Conservation (phyloP, 2,113 vertebrate genomes). For the Tyrannus savana region DNA sequence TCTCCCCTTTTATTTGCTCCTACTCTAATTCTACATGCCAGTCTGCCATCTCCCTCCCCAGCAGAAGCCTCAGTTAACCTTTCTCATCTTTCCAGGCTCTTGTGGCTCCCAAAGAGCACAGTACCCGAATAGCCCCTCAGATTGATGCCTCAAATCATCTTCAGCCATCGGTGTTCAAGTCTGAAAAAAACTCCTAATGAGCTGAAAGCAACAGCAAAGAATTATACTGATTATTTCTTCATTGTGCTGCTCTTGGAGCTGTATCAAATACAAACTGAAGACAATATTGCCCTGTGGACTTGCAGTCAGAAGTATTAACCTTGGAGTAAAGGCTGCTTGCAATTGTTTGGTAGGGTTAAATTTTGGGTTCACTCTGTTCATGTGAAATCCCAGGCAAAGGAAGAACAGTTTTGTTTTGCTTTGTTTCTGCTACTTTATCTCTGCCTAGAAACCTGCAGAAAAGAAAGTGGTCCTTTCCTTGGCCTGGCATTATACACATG, state of each 20-base stretch:
- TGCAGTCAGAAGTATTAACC: background rate
- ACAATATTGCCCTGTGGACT: background rate
- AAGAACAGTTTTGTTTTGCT: background rate
- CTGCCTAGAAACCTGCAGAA: background rate
- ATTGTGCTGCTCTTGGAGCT: background rate
- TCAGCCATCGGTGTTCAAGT: background rate
- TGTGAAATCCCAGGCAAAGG: background rate
- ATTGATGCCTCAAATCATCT: background rate
- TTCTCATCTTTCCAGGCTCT: background rate
- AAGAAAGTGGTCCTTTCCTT: background rate
- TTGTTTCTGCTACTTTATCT: background rate
- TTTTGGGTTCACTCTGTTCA: background rate
- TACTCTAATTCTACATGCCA: background rate
- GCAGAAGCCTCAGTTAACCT: conserved; percentile 10
- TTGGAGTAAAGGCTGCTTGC: background rate
- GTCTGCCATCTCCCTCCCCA: background rate
- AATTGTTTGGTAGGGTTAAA: background rate
- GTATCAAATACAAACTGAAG: background rate
- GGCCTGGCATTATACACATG: background rate
- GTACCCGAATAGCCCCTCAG: fast-evolving
- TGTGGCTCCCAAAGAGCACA: background rate
- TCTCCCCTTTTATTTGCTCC: background rate
- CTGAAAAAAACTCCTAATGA: background rate
- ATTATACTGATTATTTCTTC: conserved; percentile 14
- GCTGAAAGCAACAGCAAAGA: background rate